These are phyloP conservation scores for Orycteropus afer DNA, from an alignment of 2,113 vertebrate genomes.

Conservation along the genomic window DNA sequence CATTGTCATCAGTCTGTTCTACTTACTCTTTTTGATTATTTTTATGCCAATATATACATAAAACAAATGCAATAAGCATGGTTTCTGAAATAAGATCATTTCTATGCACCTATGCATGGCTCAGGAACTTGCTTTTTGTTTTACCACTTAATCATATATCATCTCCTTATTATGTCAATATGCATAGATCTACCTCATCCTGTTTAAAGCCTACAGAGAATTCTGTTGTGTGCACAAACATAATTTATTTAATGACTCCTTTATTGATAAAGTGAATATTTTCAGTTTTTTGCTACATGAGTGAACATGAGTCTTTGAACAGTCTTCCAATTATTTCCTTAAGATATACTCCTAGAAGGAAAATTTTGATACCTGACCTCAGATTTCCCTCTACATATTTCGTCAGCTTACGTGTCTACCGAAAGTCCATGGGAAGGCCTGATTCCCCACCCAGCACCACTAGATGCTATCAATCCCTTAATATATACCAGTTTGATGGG, in stretches of 20 bases:
- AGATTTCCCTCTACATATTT: not conserved
- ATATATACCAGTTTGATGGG: not conserved
- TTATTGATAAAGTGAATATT: constrained; percentile 44
- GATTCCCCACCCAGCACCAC: not conserved
- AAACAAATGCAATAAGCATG: not conserved
- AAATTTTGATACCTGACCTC: not conserved
- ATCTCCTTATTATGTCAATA: not conserved
- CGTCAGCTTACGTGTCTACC: not conserved
- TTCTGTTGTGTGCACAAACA: not conserved
- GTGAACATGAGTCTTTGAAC: constrained; percentile 29
- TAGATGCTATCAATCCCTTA: not conserved
- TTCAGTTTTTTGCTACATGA: constrained; percentile 2
- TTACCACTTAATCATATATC: not conserved
- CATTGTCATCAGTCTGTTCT: not conserved
- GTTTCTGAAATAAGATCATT: not conserved
- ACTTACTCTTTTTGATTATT: not conserved
- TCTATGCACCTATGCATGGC: not conserved
- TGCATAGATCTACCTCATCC: not conserved
- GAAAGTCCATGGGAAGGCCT: not conserved
- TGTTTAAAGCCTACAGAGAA: not conserved
- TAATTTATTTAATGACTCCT: not conserved
- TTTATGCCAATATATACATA: accelerated
- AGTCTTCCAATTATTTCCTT: constrained; percentile 43
- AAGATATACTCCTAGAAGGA: constrained; percentile 1
- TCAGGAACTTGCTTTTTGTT: not conserved